phyloP scores from a whole-genome alignment of 1,140 invertebrate species.

The Dendrolimus punctatus region DNA sequence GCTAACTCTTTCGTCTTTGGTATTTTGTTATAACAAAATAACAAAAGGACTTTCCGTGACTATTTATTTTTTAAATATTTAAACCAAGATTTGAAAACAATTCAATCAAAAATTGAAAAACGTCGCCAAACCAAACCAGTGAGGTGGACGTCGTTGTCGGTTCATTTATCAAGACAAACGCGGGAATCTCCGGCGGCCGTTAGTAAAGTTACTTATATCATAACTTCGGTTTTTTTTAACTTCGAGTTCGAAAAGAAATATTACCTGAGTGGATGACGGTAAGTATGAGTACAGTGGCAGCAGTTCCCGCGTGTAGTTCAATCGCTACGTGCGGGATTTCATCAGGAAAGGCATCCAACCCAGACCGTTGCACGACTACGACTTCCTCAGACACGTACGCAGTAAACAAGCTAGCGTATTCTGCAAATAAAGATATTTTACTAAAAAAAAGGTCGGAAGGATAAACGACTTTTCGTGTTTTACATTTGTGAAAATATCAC shows the following conservation, averaged over 20 bases:
- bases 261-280: conserved; percentile 28
- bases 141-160: background rate
- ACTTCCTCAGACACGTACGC: conserved; percentile 14
- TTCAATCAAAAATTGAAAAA: too few relatives aligned
- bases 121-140: background rate
- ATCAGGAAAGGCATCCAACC: conserved; percentile 10
- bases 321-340: conserved; percentile 20
- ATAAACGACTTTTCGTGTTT: too few relatives aligned
- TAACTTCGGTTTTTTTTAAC: too few relatives aligned
- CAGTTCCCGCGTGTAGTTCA: conserved; percentile 24
- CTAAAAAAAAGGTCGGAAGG: background rate
- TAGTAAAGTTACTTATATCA: too few relatives aligned
- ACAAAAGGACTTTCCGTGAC: too few relatives aligned
- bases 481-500: too few relatives aligned
- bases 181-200: too few relatives aligned
- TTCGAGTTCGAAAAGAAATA: background rate
- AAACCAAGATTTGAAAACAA: too few relatives aligned
- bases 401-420: conserved; percentile 23
- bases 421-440: conserved; percentile 18
- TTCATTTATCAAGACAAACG: too few relatives aligned
- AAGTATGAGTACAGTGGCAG: conserved; percentile 29
- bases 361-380: conserved; percentile 19
- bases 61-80: too few relatives aligned
- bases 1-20: too few relatives aligned
- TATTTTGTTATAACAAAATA: too few relatives aligned